A percentile compares a stretch with the other conserved stretches of the same genome.
These are phyloP conservation scores for Phalera bucephala DNA, from an alignment of 2,888 invertebrate species.

Conservation along the genomic window DNA sequence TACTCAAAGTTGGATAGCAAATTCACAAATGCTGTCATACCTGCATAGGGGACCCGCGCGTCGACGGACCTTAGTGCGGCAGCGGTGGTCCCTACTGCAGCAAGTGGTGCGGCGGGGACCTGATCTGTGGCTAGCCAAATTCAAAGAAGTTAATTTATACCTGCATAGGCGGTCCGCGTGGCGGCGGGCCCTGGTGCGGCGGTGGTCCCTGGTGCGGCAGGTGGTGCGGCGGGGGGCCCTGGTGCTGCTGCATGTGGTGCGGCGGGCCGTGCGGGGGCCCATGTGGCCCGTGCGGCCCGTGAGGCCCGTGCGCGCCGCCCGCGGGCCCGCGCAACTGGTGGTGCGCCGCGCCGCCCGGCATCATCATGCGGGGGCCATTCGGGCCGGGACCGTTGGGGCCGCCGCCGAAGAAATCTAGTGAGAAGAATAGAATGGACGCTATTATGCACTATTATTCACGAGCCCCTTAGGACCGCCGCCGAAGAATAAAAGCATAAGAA, in stretches of 20 bases:
- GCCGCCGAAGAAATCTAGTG: slow-evolving; percentile 73
- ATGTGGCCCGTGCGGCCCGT: slow-evolving; percentile 73
- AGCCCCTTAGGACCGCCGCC: no score
- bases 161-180: slow-evolving; percentile 85
- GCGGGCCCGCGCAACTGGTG: slow-evolving; percentile 34
- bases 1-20: no score
- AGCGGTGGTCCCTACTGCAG: no score
- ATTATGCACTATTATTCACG: no score
- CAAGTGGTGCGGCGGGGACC: no score
- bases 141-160: no score
- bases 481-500: no score
- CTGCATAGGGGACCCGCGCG: no score
- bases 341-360: slow-evolving; percentile 37
- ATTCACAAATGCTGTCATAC: no score
- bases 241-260: slow-evolving; percentile 73
- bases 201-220: slow-evolving; percentile 78
- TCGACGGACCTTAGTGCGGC: no score
- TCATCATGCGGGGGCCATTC: slow-evolving; percentile 66
- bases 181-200: slow-evolving; percentile 80
- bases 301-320: slow-evolving; percentile 44
- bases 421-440: no score
- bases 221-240: slow-evolving; percentile 71
- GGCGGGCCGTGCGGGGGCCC: slow-evolving; percentile 64
- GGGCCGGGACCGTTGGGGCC: slow-evolving; percentile 76
- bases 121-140: no score